phyloP scores from a whole-genome alignment of 1,140 invertebrate genomes.

The Drosophila pseudoobscura region DNA sequence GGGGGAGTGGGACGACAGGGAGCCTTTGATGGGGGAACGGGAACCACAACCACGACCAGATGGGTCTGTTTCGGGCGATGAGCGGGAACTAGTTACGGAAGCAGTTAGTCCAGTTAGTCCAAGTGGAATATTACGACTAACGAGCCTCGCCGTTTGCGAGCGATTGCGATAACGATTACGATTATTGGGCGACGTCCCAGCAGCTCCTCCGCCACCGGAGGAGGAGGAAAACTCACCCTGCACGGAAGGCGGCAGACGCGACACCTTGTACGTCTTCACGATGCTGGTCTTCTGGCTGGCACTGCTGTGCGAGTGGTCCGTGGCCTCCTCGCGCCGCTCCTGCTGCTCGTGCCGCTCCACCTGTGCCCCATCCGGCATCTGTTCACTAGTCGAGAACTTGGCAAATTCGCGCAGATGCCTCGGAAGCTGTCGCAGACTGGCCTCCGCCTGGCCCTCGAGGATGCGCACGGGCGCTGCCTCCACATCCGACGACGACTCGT shows the following conservation, averaged over 20 bases:
- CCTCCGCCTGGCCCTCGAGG: constrained; percentile 84
- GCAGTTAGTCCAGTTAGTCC: constrained; percentile 29
- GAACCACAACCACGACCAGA: constrained; percentile 62
- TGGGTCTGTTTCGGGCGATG: constrained; percentile 37
- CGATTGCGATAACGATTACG: constrained; percentile 60
- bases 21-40: not conserved
- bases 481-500: constrained; percentile 82
- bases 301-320: constrained; percentile 83
- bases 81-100: constrained; percentile 48
- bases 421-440: constrained; percentile 87
- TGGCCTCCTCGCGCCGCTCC: constrained; percentile 69
- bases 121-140: constrained; percentile 71
- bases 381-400: constrained; percentile 77
- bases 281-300: constrained; percentile 75
- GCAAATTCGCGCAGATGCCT: constrained; percentile 90
- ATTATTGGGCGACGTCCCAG: constrained; percentile 11
- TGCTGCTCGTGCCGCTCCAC: constrained; percentile 70
- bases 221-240: constrained; percentile 67
- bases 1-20: not conserved
- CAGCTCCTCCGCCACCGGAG: constrained; percentile 13
- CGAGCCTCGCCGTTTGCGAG: constrained; percentile 63
- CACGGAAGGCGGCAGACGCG: constrained; percentile 72
- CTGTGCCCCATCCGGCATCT: constrained; percentile 64
- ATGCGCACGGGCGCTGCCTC: constrained; percentile 85
- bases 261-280: constrained; percentile 79